Conservation (phyloP, 1,140 invertebrate genomes). For the Temnothorax longispinosus region DNA sequence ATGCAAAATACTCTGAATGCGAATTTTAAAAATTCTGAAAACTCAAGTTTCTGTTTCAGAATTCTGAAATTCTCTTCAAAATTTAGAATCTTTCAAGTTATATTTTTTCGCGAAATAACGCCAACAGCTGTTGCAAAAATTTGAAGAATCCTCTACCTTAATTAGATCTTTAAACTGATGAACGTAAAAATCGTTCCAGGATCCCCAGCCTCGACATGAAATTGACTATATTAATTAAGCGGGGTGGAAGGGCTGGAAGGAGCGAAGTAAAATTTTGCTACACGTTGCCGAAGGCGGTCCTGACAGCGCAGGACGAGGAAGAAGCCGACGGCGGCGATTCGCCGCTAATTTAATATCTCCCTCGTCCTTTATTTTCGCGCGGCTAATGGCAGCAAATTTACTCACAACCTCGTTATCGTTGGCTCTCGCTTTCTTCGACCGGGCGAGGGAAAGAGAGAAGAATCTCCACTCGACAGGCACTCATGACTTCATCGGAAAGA, state of each 20-base stretch:
- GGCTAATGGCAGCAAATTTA: conserved; percentile 85
- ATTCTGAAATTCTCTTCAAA: neutral
- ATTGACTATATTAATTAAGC: conserved; percentile 11
- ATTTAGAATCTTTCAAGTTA: neutral
- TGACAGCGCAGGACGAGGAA: conserved; percentile 48
- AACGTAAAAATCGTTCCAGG: neutral
- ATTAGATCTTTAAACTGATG: neutral
- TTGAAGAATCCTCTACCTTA: neutral
- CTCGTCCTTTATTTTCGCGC: conserved; percentile 81
- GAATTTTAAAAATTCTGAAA: neutral
- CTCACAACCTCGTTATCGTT: conserved; percentile 82
- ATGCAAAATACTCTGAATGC: neutral
- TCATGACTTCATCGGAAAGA: conserved; percentile 59
- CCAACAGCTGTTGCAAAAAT: neutral
- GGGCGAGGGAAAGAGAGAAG: neutral
- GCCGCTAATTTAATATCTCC: conserved; percentile 81
- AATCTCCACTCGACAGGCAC: conserved; percentile 27
- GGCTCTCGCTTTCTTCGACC: conserved; percentile 48
- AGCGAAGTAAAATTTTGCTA: neutral
- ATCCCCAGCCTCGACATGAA: neutral
- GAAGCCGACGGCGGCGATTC: conserved; percentile 62
- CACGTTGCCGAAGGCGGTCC: conserved; percentile 27
- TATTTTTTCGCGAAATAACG: neutral
- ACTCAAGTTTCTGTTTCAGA: neutral
- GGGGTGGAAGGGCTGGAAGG: neutral